Evolutionary conservation across 1,140 invertebrate genomes (phyloP).

Genomic region (Drosophila tsacasi): DNA sequence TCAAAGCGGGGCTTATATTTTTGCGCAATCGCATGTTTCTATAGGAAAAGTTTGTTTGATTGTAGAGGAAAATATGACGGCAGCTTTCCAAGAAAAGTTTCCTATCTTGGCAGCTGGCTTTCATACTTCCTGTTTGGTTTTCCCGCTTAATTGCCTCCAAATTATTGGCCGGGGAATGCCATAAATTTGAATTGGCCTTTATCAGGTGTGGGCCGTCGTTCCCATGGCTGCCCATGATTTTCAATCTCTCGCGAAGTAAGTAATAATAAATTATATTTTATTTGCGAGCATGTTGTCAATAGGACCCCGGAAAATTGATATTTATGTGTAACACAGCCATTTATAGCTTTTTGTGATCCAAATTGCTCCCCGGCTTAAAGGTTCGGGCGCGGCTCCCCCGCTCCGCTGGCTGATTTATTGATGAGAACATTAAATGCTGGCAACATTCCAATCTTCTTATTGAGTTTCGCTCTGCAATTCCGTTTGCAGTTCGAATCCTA

Average conservation of each 20-base stretch:
- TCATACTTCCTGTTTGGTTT: background rate
- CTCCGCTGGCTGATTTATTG: conserved; percentile 30
- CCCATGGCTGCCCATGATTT: conserved; percentile 7
- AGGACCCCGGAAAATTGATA: conserved; percentile 55
- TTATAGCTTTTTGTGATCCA: conserved; percentile 41
- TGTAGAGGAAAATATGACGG: conserved; percentile 1
- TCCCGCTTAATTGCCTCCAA: conserved; percentile 4
- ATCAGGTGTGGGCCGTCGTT: conserved; percentile 15
- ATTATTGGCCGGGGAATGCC: background rate
- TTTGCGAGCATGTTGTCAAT: conserved; percentile 55
- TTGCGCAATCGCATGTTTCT: background rate
- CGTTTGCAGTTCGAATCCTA: conserved; percentile 1
- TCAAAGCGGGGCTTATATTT: background rate
- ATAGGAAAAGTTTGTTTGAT: conserved; percentile 11
- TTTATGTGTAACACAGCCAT: conserved; percentile 55
- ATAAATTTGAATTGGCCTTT: background rate
- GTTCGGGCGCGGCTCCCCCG: background rate
- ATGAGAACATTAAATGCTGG: conserved; percentile 32
- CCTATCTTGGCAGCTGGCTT: background rate
- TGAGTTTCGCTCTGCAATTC: conserved; percentile 7
- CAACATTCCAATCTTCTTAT: conserved; percentile 40
- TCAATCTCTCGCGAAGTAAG: conserved; percentile 16
- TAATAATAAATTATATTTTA: conserved; percentile 59
- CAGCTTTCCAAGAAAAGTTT: background rate
- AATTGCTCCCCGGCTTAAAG: conserved; percentile 13